Conservation (phyloP, 2,888 invertebrate species). For the Gandaritis pyraliata region DNA sequence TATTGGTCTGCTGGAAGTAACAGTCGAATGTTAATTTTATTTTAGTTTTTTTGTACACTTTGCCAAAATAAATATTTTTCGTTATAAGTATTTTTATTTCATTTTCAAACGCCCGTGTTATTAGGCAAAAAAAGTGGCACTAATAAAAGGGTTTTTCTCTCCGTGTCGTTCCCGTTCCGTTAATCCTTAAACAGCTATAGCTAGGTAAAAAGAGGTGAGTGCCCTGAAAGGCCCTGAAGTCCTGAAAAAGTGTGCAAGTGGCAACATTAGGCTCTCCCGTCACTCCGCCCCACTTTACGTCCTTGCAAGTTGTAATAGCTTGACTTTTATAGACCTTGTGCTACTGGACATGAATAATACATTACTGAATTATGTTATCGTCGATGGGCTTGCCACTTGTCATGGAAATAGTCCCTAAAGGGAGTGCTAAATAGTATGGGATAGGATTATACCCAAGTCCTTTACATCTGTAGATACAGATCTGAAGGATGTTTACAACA, state of each 20-base stretch:
- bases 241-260: conserved; percentile 37
- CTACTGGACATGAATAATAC: conserved; percentile 26
- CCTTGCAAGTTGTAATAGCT: conserved; percentile 30
- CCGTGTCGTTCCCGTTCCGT: conserved; percentile 15
- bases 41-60: too few relatives aligned
- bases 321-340: conserved; percentile 20
- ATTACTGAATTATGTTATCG: conserved; percentile 6
- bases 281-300: conserved; percentile 28
- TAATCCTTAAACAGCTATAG: conserved; percentile 6
- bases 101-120: too few relatives aligned
- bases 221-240: conserved; percentile 28
- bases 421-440: too few relatives aligned
- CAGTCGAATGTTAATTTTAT: too few relatives aligned
- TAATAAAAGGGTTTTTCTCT: not conserved
- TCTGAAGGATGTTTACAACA: too few relatives aligned
- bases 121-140: too few relatives aligned
- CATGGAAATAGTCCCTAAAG: not conserved
- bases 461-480: too few relatives aligned
- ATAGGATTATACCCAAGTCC: too few relatives aligned
- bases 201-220: conserved; percentile 34
- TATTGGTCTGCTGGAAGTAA: too few relatives aligned
- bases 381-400: not conserved
- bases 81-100: too few relatives aligned
- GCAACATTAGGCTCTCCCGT: conserved; percentile 29
- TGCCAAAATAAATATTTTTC: too few relatives aligned